Percentiles rank a stretch among this genome's conserved stretches.
Conservation (phyloP, 2,797 vertebrate species). For the Crenuchus spilurus region DNA sequence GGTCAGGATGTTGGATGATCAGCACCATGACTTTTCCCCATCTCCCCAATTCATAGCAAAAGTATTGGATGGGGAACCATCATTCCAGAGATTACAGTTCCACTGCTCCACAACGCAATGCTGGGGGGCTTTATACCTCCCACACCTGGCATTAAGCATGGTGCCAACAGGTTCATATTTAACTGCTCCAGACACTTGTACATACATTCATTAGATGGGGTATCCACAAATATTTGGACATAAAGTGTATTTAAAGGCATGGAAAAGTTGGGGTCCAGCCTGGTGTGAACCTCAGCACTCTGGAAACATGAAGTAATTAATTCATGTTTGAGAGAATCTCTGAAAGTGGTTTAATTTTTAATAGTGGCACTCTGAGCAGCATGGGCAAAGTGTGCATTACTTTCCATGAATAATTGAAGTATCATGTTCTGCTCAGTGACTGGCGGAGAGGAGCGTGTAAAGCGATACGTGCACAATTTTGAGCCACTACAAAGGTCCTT, state of each 20-base stretch:
- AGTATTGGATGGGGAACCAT: too few species aligned
- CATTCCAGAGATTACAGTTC: too few species aligned
- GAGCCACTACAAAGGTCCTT: conserved; percentile 14
- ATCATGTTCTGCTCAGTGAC: conserved; percentile 50
- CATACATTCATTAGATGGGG: too few species aligned
- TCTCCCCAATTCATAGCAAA: too few species aligned
- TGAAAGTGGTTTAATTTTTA: conserved; percentile 64
- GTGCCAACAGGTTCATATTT: too few species aligned
- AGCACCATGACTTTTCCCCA: too few species aligned
- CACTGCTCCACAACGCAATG: too few species aligned
- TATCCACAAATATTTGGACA: too few species aligned
- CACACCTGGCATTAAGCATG: too few species aligned
- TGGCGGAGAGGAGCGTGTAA: conserved; percentile 58
- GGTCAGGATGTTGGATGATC: too few species aligned
- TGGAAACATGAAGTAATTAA: conserved; percentile 58
- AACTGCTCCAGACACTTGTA: too few species aligned
- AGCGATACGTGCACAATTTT: conserved; percentile 60
- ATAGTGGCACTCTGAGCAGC: conserved; percentile 56
- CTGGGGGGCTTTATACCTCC: too few species aligned
- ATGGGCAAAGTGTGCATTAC: conserved; percentile 74
- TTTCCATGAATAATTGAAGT: conserved; percentile 74
- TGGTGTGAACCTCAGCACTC: not conserved
- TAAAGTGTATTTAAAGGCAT: not conserved
- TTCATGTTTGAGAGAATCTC: conserved; percentile 52
- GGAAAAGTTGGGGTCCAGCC: not conserved